Base-by-base conservation (phyloP, 2,113 vertebrate species). In the Nannobrachium achirus region DNA sequence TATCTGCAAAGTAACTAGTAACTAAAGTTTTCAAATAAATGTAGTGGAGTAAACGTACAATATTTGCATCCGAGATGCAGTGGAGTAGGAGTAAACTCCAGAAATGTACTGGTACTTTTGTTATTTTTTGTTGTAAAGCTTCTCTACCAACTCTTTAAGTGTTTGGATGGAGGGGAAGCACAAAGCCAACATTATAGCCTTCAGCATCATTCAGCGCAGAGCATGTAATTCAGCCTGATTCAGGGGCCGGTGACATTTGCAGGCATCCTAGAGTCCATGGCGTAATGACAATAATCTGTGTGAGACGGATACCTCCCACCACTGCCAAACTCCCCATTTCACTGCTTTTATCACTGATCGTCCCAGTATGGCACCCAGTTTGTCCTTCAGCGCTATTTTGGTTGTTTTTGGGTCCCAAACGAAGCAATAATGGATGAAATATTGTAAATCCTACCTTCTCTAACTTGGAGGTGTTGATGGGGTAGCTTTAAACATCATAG, bases 201-300 rank as follows among this genome's bases (percentile, higher is more conserved):
- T 71, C 64, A 45, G 50, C 45, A 49, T 61, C n/a, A n/a, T n/a
- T n/a, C 16, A 15, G 59, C 63, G 68, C 42, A 71, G 18, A 78
- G 46, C 18, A 0, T 66, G 64, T 75, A 78, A 84, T 78, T 84
- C 18, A 73, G 10, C 63, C 62, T 75, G 76, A 84, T 78, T 84
- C 18, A 73, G 10, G 16, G 15, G 20, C 42, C 51, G 40, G 49
- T 33, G 60, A 76, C 70, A 71, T 76, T 63, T 59, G 50, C 71
- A 59, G 2, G 33, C 39, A 79, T 82, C 63, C 58, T 78, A 63
- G n/a, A 39, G 61, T 46, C 50, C 25, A 25, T 19, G 69, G 57
- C 50, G 59, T 81, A 86, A 81, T 87, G 70, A 82, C 73, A 71
- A 60, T 75, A 69, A 89, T 88, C 69, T 45, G 48, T 56, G 58